Base-by-base conservation (phyloP, 64 coral and sea anemone genomes). In the Exaiptasia diaphana region DNA sequence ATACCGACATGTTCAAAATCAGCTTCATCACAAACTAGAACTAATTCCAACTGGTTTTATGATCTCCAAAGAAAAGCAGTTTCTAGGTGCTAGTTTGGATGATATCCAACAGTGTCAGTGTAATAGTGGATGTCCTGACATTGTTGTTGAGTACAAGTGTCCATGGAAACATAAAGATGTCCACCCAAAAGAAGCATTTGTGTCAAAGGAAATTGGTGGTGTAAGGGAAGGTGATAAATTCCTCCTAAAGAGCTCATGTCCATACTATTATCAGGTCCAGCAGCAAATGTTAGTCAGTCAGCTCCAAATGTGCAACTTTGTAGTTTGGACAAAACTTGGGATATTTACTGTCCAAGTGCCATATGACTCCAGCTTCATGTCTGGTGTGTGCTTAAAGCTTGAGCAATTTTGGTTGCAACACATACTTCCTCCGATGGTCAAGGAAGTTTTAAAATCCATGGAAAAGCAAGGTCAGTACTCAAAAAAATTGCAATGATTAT, bases 81-180 rank as follows among this genome's bases (percentile, higher is more conserved):
- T 58, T 58, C 22, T 58, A 24, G 54, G 54, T 24, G 54, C 54
- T 58, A 58, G 54, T 58, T n/a, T 58, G 22, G 54, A 58, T 28
- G 29, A 58, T 28, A 58, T 58, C 29, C 22, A 28, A 58, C 29
- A 24, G 29, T 58, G 54, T 58, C 29, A n/a, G 29, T 58, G 54
- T 58, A 28, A n/a, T 24, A 58, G 21, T 24, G 29, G 29, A 24
- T 58, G 54, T 28, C 54, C 54, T 24, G 29, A 28, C 29, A 58
- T 58, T 58, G 54, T 58, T 58, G 54, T 58, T 58, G 54, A 58
- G 29, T 58, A 58, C 54, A 58, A 58, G 54, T 58, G 54, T 28
- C 54, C 54, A n/a, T 24, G 22, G 54, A 58, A 58, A 28, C 54
- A 58, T 58, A n/a, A 28, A 28, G 54, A 58, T 28, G 29, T 58